Evolutionary conservation across 2,113 vertebrate species (phyloP).

Genomic region (Myotis davidii): DNA sequence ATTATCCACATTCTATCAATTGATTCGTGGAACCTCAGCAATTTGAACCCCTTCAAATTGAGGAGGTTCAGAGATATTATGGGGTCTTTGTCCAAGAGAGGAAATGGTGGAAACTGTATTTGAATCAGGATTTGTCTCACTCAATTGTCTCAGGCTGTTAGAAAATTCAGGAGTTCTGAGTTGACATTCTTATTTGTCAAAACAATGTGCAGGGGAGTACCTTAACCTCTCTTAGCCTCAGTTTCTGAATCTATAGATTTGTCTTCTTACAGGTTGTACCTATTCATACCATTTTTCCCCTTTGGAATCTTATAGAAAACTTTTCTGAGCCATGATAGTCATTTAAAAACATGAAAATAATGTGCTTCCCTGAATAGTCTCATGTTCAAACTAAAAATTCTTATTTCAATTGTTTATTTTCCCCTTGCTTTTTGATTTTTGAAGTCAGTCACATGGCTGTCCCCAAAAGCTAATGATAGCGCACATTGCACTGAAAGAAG

Average conservation of each 20-base stretch:
- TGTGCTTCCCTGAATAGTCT: background rate
- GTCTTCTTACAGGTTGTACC: background rate
- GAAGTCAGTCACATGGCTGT: background rate
- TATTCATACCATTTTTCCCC: background rate
- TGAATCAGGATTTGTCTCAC: background rate
- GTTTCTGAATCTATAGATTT: constrained; percentile 1
- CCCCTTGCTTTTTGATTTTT: background rate
- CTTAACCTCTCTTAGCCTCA: background rate
- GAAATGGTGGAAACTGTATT: background rate
- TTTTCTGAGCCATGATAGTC: background rate
- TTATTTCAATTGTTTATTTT: background rate
- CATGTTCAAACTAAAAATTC: background rate
- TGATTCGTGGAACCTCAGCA: background rate
- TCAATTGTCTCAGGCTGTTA: background rate
- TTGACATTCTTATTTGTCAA: background rate
- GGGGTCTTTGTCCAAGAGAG: background rate
- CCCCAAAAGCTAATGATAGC: background rate
- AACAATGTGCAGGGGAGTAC: background rate
- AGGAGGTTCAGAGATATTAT: background rate
- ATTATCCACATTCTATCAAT: background rate
- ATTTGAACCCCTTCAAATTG: background rate
- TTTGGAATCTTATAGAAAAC: background rate
- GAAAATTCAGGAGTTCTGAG: background rate
- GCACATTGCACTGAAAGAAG: background rate
- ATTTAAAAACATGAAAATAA: background rate